phyloP scores from a whole-genome alignment of 2,888 invertebrate species.

The Polia nebulosa region DNA sequence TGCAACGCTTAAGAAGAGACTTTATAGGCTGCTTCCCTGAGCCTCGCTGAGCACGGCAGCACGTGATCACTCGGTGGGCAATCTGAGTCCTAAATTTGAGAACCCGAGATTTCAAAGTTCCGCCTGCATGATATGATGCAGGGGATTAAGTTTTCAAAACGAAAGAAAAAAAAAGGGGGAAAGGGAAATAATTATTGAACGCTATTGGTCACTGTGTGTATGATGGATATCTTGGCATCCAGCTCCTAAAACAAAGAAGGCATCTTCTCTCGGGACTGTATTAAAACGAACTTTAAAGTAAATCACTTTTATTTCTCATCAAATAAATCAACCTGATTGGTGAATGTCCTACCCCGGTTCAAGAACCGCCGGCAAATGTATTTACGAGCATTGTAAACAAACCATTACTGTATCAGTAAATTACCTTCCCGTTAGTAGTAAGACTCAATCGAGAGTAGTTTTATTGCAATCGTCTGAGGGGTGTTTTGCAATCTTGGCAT shows the following conservation, averaged over 20 bases:
- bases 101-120: too few relatives aligned
- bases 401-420: conserved; percentile 57
- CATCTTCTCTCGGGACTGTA: background rate
- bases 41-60: too few relatives aligned
- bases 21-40: too few relatives aligned
- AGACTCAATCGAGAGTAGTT: conserved; percentile 57
- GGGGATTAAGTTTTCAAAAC: too few relatives aligned
- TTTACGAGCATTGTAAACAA: conserved; percentile 53
- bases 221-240: background rate
- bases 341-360: conserved; percentile 27
- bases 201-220: background rate
- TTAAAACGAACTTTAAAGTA: background rate
- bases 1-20: too few relatives aligned
- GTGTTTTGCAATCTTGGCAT: conserved; percentile 32
- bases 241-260: background rate
- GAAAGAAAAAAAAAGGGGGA: too few relatives aligned
- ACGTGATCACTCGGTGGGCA: too few relatives aligned
- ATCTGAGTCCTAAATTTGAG: too few relatives aligned
- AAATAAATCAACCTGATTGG: conserved; percentile 29
- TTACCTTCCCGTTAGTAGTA: conserved; percentile 46
- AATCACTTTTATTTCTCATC: conserved; percentile 16
- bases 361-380: conserved; percentile 18
- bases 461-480: conserved; percentile 43
- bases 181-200: too few relatives aligned
- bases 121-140: too few relatives aligned